These are phyloP conservation scores for Ostrea edulis DNA, from an alignment of 1,140 invertebrate genomes.

Conservation along the genomic window DNA sequence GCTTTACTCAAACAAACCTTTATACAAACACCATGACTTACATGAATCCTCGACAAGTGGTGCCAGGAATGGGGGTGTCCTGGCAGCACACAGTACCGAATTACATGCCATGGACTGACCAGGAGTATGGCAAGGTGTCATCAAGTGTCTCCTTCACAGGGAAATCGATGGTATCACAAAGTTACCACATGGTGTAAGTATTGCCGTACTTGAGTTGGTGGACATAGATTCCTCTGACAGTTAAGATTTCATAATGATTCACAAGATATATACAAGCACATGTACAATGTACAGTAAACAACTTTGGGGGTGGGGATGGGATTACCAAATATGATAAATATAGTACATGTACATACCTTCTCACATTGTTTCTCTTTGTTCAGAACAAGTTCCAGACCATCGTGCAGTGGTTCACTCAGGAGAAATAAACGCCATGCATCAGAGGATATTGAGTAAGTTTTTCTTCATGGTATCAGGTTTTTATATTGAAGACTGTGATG, in stretches of 20 bases:
- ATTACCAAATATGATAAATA: neutral
- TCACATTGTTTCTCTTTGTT: neutral
- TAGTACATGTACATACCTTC: neutral
- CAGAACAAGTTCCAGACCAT: conserved; percentile 35
- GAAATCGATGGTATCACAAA: neutral
- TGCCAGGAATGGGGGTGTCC: conserved; percentile 43
- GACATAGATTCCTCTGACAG: neutral
- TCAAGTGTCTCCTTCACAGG: conserved; percentile 43
- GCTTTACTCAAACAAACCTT: conserved; percentile 6
- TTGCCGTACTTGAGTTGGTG: neutral
- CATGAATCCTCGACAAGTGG: conserved; percentile 13
- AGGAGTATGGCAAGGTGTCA: neutral
- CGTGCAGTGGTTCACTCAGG: conserved; percentile 38
- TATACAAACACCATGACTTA: neutral
- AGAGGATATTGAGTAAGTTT: conserved; percentile 46
- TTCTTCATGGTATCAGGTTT: neutral
- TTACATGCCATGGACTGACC: conserved; percentile 47
- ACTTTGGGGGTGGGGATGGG: no score
- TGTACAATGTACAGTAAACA: neutral
- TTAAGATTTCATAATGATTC: no score
- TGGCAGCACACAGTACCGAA: conserved; percentile 51
- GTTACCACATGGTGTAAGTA: conserved; percentile 39
- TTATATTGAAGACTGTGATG: neutral
- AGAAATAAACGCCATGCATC: conserved; percentile 38
- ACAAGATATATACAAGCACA: no score